Evolutionary conservation across 2,888 invertebrate genomes (phyloP), one percentile per base, ranked within the genome.

Genomic region (Calliphora vomitoria): DNA sequence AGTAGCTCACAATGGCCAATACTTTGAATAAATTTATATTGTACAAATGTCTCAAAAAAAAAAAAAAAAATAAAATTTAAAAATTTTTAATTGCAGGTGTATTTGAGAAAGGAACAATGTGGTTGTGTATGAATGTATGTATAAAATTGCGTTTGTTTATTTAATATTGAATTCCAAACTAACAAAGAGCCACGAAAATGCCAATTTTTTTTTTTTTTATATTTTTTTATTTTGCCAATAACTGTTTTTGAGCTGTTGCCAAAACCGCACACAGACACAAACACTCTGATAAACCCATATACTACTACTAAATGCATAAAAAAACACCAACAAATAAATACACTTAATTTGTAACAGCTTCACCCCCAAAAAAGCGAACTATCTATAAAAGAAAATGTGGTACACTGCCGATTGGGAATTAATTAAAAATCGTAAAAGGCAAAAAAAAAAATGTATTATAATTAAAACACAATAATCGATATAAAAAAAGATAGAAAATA

Each of bases 221-320:
- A 25, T 25, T 25, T 25, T 25, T 25, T 25, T 25, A 82, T 71
- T 74, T 55, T 82, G 68, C 82, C 87, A 85, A 87, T 82, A 82
- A 84, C 58, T 75, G 74, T 25, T 83, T 82, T 85, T 87, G 87
- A 87, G 66, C n/a, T 75, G 60, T 13, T 44, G 84, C 87, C 87
- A 87, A 62, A 84, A 79, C 84, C 84, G 55, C 87, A 68, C 53
- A 68, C 35, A 66, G 8, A 13, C 75, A 75, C 64, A 62, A 25
- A 25, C 25, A 25, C 25, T 1, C 25, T 25, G 5, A 55, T 0
- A 25, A 11, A 68, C 15, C 35, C 35, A 38, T 5, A 47, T n/a
- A 64, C 18, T 50, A 31, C 15, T 35, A 44, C 55, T 10, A 13
- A 25, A 58, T 0, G 1, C 31, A 13, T 11, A 41, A 41, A 13